Conservation (phyloP, 2,113 vertebrate genomes). For the Raja brachyura region DNA sequence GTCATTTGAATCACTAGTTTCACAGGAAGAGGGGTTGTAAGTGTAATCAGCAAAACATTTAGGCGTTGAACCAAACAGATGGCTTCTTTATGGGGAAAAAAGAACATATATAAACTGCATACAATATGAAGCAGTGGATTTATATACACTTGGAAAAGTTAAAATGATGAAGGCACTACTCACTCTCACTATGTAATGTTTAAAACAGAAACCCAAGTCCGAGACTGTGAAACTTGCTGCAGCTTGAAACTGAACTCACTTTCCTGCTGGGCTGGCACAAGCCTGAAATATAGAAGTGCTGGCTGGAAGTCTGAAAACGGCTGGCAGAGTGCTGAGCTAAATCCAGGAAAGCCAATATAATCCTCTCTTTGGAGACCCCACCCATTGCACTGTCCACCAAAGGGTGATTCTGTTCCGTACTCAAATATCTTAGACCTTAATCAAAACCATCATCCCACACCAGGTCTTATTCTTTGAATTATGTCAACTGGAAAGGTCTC, state of each 20-base stretch:
- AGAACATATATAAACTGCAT: not conserved
- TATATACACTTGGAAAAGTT: not conserved
- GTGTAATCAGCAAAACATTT: not conserved
- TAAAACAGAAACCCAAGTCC: not conserved
- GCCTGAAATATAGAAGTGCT: not conserved
- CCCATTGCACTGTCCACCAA: not conserved
- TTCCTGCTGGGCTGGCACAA: slow-evolving; percentile 20
- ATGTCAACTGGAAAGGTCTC: not conserved
- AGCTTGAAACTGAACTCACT: not conserved
- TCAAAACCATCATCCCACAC: not conserved
- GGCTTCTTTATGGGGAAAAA: not conserved
- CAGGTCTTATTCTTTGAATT: not conserved
- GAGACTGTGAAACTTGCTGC: not conserved
- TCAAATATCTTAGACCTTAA: not conserved
- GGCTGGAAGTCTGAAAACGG: not conserved
- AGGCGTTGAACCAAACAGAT: not conserved
- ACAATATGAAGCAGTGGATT: not conserved
- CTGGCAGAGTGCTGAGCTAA: not conserved
- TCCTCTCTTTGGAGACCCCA: not conserved
- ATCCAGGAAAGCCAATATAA: not conserved
- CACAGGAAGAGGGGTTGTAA: not conserved
- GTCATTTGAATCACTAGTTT: not conserved
- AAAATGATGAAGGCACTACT: not conserved
- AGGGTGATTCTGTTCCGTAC: not conserved
- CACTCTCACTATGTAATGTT: not conserved